Percentiles rank a stretch among this genome's conserved stretches.
These are phyloP conservation scores for Linepithema humile DNA, from an alignment of 1,140 invertebrate species.

Conservation along the genomic window DNA sequence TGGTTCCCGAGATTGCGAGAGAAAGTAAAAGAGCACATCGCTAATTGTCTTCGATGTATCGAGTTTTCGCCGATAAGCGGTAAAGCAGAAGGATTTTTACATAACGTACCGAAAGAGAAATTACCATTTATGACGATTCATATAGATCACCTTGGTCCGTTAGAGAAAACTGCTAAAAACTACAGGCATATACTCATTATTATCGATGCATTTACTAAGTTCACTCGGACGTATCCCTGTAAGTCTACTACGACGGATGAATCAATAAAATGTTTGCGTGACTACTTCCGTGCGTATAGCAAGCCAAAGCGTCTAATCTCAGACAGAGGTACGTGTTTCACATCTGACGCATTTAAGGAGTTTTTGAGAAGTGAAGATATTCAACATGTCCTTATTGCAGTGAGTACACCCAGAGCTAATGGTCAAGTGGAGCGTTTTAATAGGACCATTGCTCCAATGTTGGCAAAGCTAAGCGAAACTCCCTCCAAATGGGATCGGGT, in stretches of 20 bases:
- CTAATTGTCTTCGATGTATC: constrained; percentile 21
- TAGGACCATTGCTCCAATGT: neutral
- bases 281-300: constrained; percentile 23
- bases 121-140: neutral
- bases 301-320: neutral
- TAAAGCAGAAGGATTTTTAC: neutral
- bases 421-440: constrained; percentile 30
- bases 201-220: constrained; percentile 36
- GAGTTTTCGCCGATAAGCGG: neutral
- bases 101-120: neutral
- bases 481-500: neutral
- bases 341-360: neutral
- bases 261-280: neutral
- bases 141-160: constrained; percentile 27
- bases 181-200: constrained; percentile 11
- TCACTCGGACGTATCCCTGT: constrained; percentile 16
- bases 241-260: neutral
- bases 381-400: neutral
- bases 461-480: neutral
- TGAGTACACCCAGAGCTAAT: constrained; percentile 1
- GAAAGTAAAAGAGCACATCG: neutral
- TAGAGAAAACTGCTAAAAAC: neutral
- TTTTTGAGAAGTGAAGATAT: neutral
- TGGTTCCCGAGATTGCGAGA: neutral
- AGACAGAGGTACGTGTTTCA: constrained; percentile 22